Base-by-base conservation (phyloP, 2,888 invertebrate species). In the Xestobium rufovillosum region DNA sequence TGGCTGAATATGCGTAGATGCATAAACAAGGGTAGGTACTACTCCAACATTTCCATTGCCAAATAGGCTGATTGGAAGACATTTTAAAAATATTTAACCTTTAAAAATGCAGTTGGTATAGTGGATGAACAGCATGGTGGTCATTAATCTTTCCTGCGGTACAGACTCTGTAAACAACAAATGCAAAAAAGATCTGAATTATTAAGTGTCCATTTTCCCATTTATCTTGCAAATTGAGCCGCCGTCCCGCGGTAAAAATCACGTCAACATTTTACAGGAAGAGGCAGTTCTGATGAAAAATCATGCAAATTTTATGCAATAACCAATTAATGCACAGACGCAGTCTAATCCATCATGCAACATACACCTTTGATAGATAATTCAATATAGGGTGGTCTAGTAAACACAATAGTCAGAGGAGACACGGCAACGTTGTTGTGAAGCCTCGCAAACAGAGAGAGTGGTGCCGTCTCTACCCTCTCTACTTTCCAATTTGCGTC, bases 401-500 rank as follows among this genome's bases (percentile, higher is more conserved):
- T 46, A 52, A 53, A 53, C 51, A 53, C 46, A 41, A 44, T 39
- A 35, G 38, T 13, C 34, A 38, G 42, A 31, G 41, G 36, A 11
- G 36, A 35, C 28, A 38, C 34, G 25, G 42, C 34, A 31, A 41
- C 41, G 40, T 10, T 6, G 2, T 36, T 32, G 19, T 28, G 32
- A 28, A 2, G 23, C 26, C 26, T 29, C 26, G 46, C 50, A 49
- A 47, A 48, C 48, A 47, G 55, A 53, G 55, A 55, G 51, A 53
- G 47, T 41, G 43, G 54, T 32, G 47, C 44, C 40, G 34, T 31
- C 49, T 53, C 47, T 45, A 56, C 57, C 58, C 60, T 58, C 58
- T 56, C 59, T 56, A 59, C 60, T 74, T 76, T 74, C 74, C 76
- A 76, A 77, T 76, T 76, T 75, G 69, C 72, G 72, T 73, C 75